Evolutionary conservation across 2,797 vertebrate species (phyloP).

Genomic region (Phrynocephalus forsythii): DNA sequence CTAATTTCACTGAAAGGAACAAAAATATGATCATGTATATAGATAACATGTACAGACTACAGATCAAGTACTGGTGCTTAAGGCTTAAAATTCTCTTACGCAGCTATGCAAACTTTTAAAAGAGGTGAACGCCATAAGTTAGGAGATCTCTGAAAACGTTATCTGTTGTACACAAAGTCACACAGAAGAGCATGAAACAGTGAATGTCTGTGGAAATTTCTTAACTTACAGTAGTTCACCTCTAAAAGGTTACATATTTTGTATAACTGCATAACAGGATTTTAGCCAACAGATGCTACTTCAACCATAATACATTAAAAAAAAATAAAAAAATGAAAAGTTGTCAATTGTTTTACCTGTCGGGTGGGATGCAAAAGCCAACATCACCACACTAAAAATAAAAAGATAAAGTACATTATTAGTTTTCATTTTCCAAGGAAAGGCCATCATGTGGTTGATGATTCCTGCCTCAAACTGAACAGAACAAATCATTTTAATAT

Average conservation of each 20-base stretch:
- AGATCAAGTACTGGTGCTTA: neutral
- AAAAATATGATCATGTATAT: neutral
- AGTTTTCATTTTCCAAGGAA: neutral
- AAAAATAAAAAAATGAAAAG: neutral
- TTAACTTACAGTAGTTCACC: too few relatives aligned
- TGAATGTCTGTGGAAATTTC: too few relatives aligned
- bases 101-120: too few relatives aligned
- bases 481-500: slow-evolving; percentile 1
- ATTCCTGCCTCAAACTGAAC: neutral
- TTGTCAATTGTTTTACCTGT: slow-evolving; percentile 83
- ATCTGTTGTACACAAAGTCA: too few relatives aligned
- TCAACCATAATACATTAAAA: neutral
- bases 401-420: neutral
- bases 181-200: too few relatives aligned
- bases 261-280: too few relatives aligned
- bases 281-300: neutral
- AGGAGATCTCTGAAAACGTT: too few relatives aligned
- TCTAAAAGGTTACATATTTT: too few relatives aligned
- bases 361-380: slow-evolving; percentile 89
- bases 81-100: too few relatives aligned
- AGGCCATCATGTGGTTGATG: neutral
- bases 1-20: slow-evolving; percentile 2
- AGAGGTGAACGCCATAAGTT: too few relatives aligned
- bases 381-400: slow-evolving; percentile 83
- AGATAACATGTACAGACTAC: neutral